A percentile compares a stretch with the other conserved stretches of the same genome.
These are phyloP conservation scores for Frieseomelitta varia DNA, from an alignment of 1,140 invertebrate genomes.

Conservation along the genomic window DNA sequence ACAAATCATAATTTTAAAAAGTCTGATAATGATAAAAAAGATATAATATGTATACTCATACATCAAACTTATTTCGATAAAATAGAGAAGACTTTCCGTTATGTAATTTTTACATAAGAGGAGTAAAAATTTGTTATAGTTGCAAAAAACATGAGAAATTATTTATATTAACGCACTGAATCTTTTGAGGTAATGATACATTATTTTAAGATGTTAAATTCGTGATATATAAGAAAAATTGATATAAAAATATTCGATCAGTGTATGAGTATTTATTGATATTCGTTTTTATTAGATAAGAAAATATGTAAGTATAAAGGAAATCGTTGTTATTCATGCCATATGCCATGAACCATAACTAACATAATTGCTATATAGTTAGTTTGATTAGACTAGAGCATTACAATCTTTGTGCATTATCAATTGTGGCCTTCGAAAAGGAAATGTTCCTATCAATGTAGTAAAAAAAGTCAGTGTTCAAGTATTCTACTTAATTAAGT, in stretches of 20 bases:
- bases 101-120: background rate
- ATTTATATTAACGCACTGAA: background rate
- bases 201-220: conserved; percentile 2
- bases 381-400: conserved; percentile 46
- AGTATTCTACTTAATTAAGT: conserved; percentile 2
- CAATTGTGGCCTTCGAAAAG: conserved; percentile 26
- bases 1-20: background rate
- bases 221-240: conserved; percentile 3
- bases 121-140: background rate
- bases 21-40: background rate
- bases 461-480: conserved; percentile 36
- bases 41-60: background rate
- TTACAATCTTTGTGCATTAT: conserved; percentile 24
- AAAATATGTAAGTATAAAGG: conserved; percentile 15
- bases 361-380: conserved; percentile 26
- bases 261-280: background rate
- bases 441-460: conserved; percentile 38
- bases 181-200: background rate
- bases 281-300: conserved; percentile 21
- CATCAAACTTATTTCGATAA: background rate
- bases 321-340: conserved; percentile 23
- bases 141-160: background rate
- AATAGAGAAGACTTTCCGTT: background rate
- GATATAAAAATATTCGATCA: conserved; percentile 23
- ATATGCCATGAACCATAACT: conserved; percentile 22